phyloP scores from a whole-genome alignment of 2,113 vertebrate genomes.

The Pteruthius melanotis region DNA sequence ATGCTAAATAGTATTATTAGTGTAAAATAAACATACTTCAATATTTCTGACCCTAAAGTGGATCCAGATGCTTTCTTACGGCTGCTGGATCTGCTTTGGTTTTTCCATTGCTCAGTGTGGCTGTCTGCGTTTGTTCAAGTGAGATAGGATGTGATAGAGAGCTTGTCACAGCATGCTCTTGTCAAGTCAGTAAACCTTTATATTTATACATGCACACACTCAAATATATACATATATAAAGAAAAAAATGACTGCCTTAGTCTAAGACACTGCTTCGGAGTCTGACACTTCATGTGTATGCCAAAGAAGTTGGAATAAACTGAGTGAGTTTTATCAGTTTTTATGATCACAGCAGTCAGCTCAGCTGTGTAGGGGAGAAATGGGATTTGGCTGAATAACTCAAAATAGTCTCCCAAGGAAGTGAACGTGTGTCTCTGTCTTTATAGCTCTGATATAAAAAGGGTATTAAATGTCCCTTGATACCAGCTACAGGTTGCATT shows the following conservation, averaged over 20 bases:
- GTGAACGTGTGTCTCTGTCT: background rate
- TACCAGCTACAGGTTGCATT: background rate
- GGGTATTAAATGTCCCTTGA: background rate
- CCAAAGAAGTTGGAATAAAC: background rate
- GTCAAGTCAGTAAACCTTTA: background rate
- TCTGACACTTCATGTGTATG: background rate
- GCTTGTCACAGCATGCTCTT: background rate
- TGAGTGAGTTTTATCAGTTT: background rate
- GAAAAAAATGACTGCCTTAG: background rate
- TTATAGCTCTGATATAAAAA: background rate
- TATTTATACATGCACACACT: background rate
- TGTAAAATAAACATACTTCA: constrained; percentile 46
- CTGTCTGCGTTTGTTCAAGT: background rate
- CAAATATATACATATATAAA: background rate
- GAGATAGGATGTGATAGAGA: constrained; percentile 12
- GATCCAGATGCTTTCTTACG: constrained; percentile 46
- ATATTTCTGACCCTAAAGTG: constrained; percentile 37
- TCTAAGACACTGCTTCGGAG: background rate
- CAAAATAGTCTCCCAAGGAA: background rate
- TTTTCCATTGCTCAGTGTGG: background rate
- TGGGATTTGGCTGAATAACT: background rate
- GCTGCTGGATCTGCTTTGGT: background rate
- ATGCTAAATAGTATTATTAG: constrained; percentile 40
- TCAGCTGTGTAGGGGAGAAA: background rate
- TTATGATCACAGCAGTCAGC: background rate